Evolutionary conservation across 2,888 invertebrate species (phyloP).

Genomic region (Melanostoma scalare): DNA sequence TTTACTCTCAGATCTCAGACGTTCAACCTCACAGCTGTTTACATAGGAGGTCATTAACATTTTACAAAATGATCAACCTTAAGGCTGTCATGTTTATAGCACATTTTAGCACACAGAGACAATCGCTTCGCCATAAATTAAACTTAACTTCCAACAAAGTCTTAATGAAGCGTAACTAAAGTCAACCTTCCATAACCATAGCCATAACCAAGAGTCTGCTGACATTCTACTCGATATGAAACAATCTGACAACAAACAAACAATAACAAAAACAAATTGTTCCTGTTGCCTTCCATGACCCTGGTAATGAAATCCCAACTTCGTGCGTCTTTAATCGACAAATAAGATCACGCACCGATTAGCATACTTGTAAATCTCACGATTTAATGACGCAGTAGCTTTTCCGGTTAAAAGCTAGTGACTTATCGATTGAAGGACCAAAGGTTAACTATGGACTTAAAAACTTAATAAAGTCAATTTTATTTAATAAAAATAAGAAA

Average conservation of each 20-base stretch:
- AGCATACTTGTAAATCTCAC: constrained; percentile 44
- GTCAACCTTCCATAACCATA: background rate
- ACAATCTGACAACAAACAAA: background rate
- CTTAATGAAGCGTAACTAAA: background rate
- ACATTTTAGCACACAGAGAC: too few species aligned
- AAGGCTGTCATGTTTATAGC: too few species aligned
- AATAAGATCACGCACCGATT: constrained; percentile 54
- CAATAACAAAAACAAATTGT: background rate
- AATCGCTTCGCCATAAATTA: too few species aligned
- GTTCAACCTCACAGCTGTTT: too few species aligned
- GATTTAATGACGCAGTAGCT: background rate
- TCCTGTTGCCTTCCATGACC: constrained; percentile 33
- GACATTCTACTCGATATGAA: background rate
- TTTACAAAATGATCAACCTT: background rate
- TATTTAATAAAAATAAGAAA: too few species aligned
- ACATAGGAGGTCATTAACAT: too few species aligned
- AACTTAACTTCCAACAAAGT: background rate
- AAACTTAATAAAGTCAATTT: too few species aligned
- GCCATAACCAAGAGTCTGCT: background rate
- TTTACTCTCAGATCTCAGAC: too few species aligned
- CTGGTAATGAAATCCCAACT: constrained; percentile 53
- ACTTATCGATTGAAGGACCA: background rate
- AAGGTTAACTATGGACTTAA: too few species aligned
- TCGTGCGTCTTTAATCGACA: constrained; percentile 35
- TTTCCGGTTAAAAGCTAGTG: constrained; percentile 20